Conservation (phyloP, 2,113 vertebrate species). For the Sinocyclocheilus grahami region DNA sequence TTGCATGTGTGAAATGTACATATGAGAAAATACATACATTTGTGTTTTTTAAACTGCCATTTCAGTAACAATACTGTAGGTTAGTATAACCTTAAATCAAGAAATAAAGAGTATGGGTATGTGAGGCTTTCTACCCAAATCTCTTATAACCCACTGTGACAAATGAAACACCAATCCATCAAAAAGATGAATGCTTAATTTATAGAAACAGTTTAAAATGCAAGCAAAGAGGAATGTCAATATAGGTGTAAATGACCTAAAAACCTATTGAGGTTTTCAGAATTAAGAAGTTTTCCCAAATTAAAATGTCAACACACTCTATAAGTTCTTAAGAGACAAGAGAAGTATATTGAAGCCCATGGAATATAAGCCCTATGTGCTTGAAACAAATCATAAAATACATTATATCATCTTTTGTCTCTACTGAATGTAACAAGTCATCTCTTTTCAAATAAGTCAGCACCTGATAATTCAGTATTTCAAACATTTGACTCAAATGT, state of each 20-base stretch:
- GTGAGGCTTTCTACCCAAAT: background rate
- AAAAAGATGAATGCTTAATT: background rate
- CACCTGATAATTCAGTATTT: background rate
- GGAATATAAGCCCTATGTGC: background rate
- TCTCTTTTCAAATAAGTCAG: slow-evolving; percentile 8
- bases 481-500: background rate
- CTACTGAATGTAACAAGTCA: background rate
- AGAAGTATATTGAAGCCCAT: slow-evolving; percentile 18
- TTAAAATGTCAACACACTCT: background rate
- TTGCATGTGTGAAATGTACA: background rate
- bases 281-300: background rate
- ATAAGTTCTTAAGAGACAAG: background rate
- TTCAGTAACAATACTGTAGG: background rate
- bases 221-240: slow-evolving; percentile 19
- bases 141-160: background rate
- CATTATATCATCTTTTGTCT: background rate
- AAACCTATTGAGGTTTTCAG: background rate
- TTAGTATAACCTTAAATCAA: slow-evolving; percentile 7
- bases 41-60: background rate
- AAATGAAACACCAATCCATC: background rate
- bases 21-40: background rate
- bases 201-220: background rate
- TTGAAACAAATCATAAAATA: background rate
- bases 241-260: background rate
- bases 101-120: background rate